These are phyloP conservation scores for Limnodromus scolopaceus DNA, from an alignment of 2,797 vertebrate genomes.

Conservation along the genomic window DNA sequence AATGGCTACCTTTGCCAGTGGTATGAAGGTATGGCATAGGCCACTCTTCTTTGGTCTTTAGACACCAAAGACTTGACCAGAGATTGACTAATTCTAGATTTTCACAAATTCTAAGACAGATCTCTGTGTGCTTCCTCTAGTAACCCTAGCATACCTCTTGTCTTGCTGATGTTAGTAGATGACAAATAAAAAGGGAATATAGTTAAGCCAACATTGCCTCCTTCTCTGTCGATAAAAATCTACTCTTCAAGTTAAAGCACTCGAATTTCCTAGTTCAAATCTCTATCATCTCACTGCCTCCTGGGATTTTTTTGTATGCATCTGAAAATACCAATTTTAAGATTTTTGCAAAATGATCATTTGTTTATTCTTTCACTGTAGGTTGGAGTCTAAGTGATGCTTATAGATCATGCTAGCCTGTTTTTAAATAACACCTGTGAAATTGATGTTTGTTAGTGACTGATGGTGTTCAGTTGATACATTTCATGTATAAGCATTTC, in stretches of 20 bases:
- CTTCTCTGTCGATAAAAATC: not conserved
- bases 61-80: not conserved
- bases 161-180: not conserved
- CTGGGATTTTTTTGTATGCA: rapidly evolving
- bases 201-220: not conserved
- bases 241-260: not conserved
- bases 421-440: not conserved
- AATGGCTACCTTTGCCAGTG: not conserved
- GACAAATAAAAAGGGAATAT: not conserved
- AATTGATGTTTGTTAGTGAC: not conserved
- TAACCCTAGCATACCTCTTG: not conserved
- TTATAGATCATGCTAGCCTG: not conserved
- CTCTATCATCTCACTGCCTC: not conserved
- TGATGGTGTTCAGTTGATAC: not conserved
- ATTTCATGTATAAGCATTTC: not conserved
- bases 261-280: not conserved
- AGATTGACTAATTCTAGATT: not conserved
- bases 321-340: not conserved
- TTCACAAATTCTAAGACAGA: not conserved
- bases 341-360: not conserved
- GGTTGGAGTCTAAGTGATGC: not conserved
- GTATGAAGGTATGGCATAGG: not conserved
- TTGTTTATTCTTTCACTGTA: not conserved
- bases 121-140: not conserved
- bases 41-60: not conserved